phyloP scores from a whole-genome alignment of 2,888 invertebrate genomes.

The Sesia bembeciformis region DNA sequence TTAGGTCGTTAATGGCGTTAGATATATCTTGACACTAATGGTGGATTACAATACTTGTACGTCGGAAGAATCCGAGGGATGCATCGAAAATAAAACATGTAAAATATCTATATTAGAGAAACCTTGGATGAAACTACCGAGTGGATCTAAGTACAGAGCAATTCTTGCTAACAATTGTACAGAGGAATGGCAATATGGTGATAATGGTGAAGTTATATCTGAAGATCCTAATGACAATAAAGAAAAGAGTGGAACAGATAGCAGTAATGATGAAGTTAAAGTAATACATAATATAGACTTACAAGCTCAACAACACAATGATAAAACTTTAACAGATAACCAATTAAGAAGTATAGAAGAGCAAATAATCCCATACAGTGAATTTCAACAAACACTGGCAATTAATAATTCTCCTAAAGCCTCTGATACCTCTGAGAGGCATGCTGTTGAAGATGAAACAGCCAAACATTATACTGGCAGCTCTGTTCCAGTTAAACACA shows the following conservation, averaged over 20 bases:
- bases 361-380: constrained; percentile 48
- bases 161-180: constrained; percentile 80
- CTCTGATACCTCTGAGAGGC: not conserved
- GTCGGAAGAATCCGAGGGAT: constrained; percentile 25
- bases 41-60: constrained; percentile 65
- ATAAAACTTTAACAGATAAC: constrained; percentile 35
- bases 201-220: constrained; percentile 38
- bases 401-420: not conserved
- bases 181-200: constrained; percentile 63
- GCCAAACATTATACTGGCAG: constrained; percentile 18
- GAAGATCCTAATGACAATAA: constrained; percentile 18
- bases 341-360: constrained; percentile 48
- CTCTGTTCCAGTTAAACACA: constrained; percentile 12
- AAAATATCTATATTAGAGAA: constrained; percentile 77
- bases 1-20: constrained; percentile 76
- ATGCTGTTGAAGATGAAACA: constrained; percentile 19
- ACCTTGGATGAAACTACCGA: constrained; percentile 75
- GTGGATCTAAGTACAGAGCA: constrained; percentile 75
- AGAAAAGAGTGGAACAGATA: constrained; percentile 29
- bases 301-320: constrained; percentile 31
- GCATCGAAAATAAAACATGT: constrained; percentile 61
- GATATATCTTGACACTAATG: constrained; percentile 70
- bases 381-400: constrained; percentile 9
- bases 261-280: constrained; percentile 42
- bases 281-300: constrained; percentile 35